phyloP scores from a whole-genome alignment of 2,888 invertebrate genomes.

The Cerastis leucographa region DNA sequence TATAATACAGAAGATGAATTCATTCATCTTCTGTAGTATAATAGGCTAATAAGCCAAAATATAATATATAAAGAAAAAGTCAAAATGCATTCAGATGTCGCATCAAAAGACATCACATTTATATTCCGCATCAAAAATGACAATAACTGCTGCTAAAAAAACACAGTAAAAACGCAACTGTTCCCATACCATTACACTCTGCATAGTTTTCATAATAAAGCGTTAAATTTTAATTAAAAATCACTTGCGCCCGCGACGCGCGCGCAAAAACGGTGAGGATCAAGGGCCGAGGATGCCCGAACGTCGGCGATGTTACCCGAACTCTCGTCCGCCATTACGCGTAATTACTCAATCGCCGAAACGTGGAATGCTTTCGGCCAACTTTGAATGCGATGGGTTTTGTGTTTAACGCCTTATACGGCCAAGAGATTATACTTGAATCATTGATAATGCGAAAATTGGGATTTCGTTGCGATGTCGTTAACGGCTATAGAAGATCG shows the following conservation, averaged over 20 bases:
- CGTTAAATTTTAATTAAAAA: conserved; percentile 88
- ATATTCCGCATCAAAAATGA: conserved; percentile 26
- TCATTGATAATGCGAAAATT: conserved; percentile 70
- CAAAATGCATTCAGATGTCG: no score
- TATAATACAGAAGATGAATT: conserved; percentile 9
- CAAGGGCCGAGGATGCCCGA: conserved; percentile 79
- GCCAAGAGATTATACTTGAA: conserved; percentile 66
- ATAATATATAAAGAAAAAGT: neutral
- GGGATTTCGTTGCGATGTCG: conserved; percentile 60
- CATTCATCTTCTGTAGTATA: no score
- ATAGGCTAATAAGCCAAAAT: neutral
- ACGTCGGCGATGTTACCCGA: conserved; percentile 75
- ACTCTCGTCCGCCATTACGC: conserved; percentile 73
- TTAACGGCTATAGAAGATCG: conserved; percentile 48
- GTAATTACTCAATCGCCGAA: conserved; percentile 85
- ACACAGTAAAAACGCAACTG: conserved; percentile 29
- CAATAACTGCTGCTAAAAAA: conserved; percentile 24
- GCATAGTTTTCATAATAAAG: conserved; percentile 86
- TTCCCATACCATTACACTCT: conserved; percentile 60
- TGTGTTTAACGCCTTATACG: conserved; percentile 67
- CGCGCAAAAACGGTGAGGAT: conserved; percentile 75
- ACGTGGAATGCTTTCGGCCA: conserved; percentile 75
- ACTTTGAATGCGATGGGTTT: conserved; percentile 67
- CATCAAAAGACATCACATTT: conserved; percentile 12
- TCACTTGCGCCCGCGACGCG: conserved; percentile 74